Evolutionary conservation across 2,797 vertebrate genomes (phyloP), one percentile per base, ranked within the genome.

Genomic region (Cryptoprocta ferox): DNA sequence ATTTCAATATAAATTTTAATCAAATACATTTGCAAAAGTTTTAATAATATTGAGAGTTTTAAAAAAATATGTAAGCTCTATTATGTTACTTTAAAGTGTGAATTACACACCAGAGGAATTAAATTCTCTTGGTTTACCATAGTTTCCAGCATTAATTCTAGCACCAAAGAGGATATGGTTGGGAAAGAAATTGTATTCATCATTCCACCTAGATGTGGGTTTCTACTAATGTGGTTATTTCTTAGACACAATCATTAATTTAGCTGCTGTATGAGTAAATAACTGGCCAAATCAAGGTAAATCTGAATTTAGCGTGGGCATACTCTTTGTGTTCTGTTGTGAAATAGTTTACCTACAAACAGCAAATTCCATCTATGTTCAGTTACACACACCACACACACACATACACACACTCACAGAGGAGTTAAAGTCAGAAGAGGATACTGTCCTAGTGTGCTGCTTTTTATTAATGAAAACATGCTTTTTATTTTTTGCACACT

Each of bases 391-490:
- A 76, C 15, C 30, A 66, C 7, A 39, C 13, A 48, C 15, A n/a
- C 65, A 53, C 24, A 39, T 10, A 53, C 7, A 32, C 35, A 76
- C 5, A 37, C 16, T 45, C 11, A 63, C 10, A 85, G 1, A 68
- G 19, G 32, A 63, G 0, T 10, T 48, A 65, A 76, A 85, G 45
- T 5, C 10, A 82, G 21, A 66, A 30, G 35, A 96, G 7, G 16
- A 12, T 83, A 50, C 53, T 48, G 2, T 45, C 11, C 45, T 5
- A 1, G 24, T 53, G 13, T 71, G 16, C 19, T 80, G 32, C 16
- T 92, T 92, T 97, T 81, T 83, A 73, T 89, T 92, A 84, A 76
- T 92, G 21, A 83, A 48, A 71, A 59, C 6, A 45, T 56, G 5
- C 6, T 80, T 97, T 91, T 91, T 37, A 75, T 75, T 39, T 71